phyloP scores from a whole-genome alignment of 2,797 vertebrate genomes.

The Nothura maculosa region DNA sequence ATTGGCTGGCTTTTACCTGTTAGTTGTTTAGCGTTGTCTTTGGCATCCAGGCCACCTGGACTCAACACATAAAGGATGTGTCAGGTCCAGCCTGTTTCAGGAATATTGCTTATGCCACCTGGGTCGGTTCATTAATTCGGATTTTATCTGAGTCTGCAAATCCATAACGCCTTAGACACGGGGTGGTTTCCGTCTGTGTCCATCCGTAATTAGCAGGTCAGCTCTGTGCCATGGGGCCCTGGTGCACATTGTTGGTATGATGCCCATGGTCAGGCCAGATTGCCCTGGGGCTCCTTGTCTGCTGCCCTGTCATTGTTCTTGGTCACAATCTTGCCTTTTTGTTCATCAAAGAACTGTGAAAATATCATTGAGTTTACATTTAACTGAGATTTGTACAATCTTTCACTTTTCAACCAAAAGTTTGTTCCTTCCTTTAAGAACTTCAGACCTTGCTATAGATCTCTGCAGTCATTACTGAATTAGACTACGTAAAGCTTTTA shows the following conservation, averaged over 20 bases:
- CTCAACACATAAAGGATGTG: neutral
- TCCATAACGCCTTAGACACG: neutral
- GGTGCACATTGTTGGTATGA: neutral
- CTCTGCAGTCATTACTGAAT: neutral
- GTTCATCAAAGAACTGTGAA: neutral
- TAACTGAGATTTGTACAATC: rapidly evolving
- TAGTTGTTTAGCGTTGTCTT: neutral
- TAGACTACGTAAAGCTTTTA: neutral
- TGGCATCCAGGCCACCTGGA: conserved; percentile 25
- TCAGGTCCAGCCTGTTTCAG: neutral
- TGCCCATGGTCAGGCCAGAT: too few relatives aligned
- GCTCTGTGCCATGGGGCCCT: neutral
- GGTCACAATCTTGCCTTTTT: neutral
- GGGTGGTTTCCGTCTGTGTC: neutral
- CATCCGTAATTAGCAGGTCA: neutral
- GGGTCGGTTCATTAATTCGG: neutral
- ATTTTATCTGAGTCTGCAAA: conserved; percentile 45
- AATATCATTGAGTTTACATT: neutral
- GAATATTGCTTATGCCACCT: neutral
- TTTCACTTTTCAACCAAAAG: neutral
- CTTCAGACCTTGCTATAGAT: neutral
- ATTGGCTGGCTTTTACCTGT: neutral
- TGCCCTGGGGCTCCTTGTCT: too few relatives aligned
- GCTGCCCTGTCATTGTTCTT: too few relatives aligned
- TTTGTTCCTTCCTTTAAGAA: neutral